A percentile compares a stretch with the other conserved stretches of the same genome.
These are phyloP conservation scores for Cottoperca gobio DNA, from an alignment of 2,797 vertebrate genomes.

Conservation along the genomic window DNA sequence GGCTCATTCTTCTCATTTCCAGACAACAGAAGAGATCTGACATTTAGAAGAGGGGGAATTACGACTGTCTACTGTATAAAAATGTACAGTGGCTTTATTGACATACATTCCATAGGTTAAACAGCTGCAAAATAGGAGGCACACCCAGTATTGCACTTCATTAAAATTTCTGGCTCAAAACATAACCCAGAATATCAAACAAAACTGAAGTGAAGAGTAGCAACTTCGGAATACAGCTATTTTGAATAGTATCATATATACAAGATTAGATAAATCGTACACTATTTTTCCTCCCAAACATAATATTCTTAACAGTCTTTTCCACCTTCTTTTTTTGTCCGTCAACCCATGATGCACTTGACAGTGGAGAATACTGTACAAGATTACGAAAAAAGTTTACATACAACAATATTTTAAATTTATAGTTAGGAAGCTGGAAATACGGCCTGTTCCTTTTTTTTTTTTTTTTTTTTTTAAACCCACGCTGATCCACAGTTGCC, in stretches of 20 bases:
- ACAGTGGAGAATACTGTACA: constrained; percentile 96
- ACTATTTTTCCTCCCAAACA: constrained; percentile 94
- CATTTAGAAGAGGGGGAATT: constrained; percentile 79
- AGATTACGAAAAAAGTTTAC: constrained; percentile 97
- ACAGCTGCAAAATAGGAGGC: constrained; percentile 99
- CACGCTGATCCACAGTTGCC: constrained; percentile 82
- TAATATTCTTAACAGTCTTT: constrained; percentile 95
- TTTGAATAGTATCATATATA: constrained; percentile 96
- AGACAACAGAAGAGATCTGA: constrained; percentile 80
- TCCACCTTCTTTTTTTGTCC: constrained; percentile 87
- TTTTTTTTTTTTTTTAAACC: constrained; percentile 61
- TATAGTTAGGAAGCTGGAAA: constrained; percentile 91
- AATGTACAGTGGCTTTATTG: constrained; percentile 99
- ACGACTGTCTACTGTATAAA: constrained; percentile 95
- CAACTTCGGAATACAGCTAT: constrained; percentile 92
- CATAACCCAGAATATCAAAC: constrained; percentile 99
- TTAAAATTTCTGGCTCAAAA: constrained; percentile 99
- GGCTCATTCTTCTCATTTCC: constrained; percentile 70
- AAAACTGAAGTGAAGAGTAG: constrained; percentile 98
- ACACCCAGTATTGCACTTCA: constrained; percentile 99
- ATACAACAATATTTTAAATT: constrained; percentile 92
- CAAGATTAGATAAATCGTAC: constrained; percentile 97
- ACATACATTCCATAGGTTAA: constrained; percentile 99
- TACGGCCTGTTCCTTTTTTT: constrained; percentile 81
- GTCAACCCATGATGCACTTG: constrained; percentile 91